Conservation (phyloP, 2,797 vertebrate species). For the Petrocephalus sullivani region DNA sequence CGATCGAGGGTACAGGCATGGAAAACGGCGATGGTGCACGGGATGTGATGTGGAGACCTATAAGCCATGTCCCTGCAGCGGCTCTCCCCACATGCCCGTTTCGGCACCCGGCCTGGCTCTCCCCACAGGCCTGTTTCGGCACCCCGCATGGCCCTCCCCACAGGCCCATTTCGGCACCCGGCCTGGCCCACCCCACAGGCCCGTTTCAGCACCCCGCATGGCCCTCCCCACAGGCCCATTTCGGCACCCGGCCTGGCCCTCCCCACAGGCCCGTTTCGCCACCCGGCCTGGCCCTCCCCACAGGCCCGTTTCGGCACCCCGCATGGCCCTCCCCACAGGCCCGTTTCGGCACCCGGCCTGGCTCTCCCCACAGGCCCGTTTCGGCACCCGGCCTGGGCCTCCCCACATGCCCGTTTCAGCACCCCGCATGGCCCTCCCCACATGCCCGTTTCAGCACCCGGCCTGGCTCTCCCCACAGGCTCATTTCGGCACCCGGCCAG, state of each 20-base stretch:
- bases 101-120: not conserved
- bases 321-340: not conserved
- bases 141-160: not conserved
- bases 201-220: not conserved
- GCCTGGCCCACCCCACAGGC: not conserved
- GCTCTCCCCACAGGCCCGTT: not conserved
- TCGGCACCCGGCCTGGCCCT: no score
- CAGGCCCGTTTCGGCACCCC: not conserved
- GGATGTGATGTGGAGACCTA: not conserved
- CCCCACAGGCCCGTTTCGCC: not conserved
- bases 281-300: not conserved
- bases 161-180: not conserved
- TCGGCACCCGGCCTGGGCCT: not conserved
- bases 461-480: not conserved
- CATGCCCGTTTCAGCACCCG: not conserved
- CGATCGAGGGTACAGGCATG: not conserved
- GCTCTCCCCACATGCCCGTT: not conserved
- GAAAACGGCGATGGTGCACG: not conserved
- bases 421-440: not conserved
- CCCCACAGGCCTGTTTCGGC: not conserved
- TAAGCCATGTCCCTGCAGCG: not conserved
- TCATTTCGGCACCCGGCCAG: not conserved
- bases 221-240: no score
- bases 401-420: not conserved
- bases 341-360: not conserved